A percentile compares a stretch with the other conserved stretches of the same genome.
Evolutionary conservation across 1,140 invertebrate species (phyloP).

Genomic region (Trachymyrmex cornetzi): DNA sequence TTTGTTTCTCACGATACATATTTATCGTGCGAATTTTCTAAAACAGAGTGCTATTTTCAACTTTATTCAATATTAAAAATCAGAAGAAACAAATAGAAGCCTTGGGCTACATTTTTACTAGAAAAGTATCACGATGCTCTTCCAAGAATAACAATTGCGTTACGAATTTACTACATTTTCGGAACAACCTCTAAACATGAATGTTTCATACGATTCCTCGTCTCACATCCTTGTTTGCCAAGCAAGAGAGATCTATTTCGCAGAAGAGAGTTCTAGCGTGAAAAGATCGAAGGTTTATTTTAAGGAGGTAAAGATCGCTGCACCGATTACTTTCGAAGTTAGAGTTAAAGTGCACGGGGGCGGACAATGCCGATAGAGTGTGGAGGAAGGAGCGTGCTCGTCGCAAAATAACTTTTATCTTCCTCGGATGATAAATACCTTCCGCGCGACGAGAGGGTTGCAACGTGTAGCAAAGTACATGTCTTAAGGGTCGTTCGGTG

Average conservation of each 20-base stretch:
- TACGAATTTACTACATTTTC: background rate
- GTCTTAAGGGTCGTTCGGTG: conserved; percentile 58
- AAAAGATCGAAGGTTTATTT: conserved; percentile 41
- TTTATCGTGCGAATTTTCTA: background rate
- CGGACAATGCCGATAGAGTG: conserved; percentile 37
- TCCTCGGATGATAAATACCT: conserved; percentile 67
- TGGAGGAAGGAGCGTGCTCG: background rate
- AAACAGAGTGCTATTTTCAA: background rate
- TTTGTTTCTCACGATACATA: background rate
- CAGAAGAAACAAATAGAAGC: background rate
- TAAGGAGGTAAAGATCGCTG: conserved; percentile 20
- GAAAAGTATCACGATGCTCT: background rate
- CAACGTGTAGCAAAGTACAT: background rate
- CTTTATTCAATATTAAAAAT: conserved; percentile 20
- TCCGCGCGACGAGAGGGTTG: background rate
- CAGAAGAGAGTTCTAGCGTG: background rate
- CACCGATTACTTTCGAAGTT: conserved; percentile 18
- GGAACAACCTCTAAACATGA: conserved; percentile 26
- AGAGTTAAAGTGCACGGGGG: conserved; percentile 27
- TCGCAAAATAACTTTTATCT: conserved; percentile 70
- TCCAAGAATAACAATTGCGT: conserved; percentile 26
- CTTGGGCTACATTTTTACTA: background rate
- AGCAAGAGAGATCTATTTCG: conserved; percentile 24
- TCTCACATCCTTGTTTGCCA: background rate
- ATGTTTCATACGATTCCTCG: conserved; percentile 21